Percentiles rank a stretch among this genome's conserved stretches.
phyloP scores from a whole-genome alignment of 2,888 invertebrate genomes.

The Ectemnius cavifrons region DNA sequence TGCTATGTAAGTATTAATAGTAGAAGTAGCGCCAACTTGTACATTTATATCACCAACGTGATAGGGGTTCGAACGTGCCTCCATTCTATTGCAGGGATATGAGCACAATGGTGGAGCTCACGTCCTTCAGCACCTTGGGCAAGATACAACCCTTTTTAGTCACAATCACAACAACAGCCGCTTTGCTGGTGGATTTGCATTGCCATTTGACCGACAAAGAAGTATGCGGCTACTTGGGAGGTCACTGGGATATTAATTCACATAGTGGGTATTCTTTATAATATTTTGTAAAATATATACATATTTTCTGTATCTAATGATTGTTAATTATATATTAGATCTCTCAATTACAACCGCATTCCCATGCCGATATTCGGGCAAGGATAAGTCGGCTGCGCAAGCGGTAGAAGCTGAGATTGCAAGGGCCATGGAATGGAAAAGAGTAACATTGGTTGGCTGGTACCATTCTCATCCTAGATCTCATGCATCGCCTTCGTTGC shows the following conservation, averaged over 20 bases:
- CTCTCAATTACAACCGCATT: slow-evolving; percentile 92
- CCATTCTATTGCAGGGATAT: slow-evolving; percentile 83
- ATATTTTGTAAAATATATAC: background rate
- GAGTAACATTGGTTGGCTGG: slow-evolving; percentile 93
- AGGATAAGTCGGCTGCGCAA: slow-evolving; percentile 87
- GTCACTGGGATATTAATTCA: slow-evolving; percentile 95
- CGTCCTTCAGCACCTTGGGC: slow-evolving; percentile 91
- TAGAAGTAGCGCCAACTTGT: slow-evolving; percentile 5
- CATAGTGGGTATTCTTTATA: slow-evolving; percentile 86
- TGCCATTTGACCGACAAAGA: slow-evolving; percentile 96
- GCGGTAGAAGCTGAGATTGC: slow-evolving; percentile 91
- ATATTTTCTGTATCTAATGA: background rate
- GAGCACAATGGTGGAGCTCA: slow-evolving; percentile 92
- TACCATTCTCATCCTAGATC: slow-evolving; percentile 96
- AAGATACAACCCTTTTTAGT: slow-evolving; percentile 96
- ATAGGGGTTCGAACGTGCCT: too few species aligned
- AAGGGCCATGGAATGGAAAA: slow-evolving; percentile 89
- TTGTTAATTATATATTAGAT: slow-evolving; percentile 81
- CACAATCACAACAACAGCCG: slow-evolving; percentile 91
- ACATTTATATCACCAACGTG: background rate
- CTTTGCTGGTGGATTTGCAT: slow-evolving; percentile 94
- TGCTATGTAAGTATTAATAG: slow-evolving; percentile 69
- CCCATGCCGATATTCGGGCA: slow-evolving; percentile 90
- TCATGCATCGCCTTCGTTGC: slow-evolving; percentile 90
- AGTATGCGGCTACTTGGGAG: slow-evolving; percentile 97